phyloP scores from a whole-genome alignment of 2,888 invertebrate species.

The Drosophila tanythrix region DNA sequence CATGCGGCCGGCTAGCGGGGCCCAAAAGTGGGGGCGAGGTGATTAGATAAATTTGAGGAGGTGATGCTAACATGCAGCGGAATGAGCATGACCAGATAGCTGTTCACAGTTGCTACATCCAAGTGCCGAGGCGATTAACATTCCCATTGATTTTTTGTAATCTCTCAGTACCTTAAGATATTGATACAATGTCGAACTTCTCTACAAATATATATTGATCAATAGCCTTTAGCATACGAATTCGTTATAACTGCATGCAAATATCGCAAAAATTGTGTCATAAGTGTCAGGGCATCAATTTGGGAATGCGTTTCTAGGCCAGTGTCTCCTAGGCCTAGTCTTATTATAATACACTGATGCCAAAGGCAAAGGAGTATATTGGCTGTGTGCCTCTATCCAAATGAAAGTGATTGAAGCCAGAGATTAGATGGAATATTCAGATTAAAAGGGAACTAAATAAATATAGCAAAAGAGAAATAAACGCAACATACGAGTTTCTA shows the following conservation, averaged over 20 bases:
- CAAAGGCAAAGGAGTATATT: background rate
- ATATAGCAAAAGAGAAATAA: too few species aligned
- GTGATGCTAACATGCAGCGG: conserved; percentile 54
- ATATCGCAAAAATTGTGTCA: background rate
- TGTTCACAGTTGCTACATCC: conserved; percentile 34
- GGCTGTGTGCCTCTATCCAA: background rate
- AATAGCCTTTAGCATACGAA: background rate
- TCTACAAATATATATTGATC: background rate
- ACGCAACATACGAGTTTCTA: too few species aligned
- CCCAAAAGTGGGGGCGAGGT: conserved; percentile 30
- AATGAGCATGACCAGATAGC: conserved; percentile 62
- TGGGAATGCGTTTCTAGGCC: background rate
- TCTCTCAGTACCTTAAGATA: background rate
- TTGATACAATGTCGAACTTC: background rate
- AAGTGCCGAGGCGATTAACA: conserved; percentile 15
- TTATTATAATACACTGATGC: background rate
- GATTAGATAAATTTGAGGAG: conserved; percentile 64
- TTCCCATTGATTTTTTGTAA: background rate
- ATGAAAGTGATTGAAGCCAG: background rate
- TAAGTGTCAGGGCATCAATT: background rate
- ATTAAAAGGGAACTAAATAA: too few species aligned
- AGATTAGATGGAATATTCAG: background rate
- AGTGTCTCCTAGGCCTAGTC: background rate
- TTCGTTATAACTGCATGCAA: background rate
- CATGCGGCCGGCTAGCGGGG: conserved; percentile 14